These are phyloP conservation scores for Cavia aperea DNA, from an alignment of 2,113 vertebrate species.

Conservation along the genomic window DNA sequence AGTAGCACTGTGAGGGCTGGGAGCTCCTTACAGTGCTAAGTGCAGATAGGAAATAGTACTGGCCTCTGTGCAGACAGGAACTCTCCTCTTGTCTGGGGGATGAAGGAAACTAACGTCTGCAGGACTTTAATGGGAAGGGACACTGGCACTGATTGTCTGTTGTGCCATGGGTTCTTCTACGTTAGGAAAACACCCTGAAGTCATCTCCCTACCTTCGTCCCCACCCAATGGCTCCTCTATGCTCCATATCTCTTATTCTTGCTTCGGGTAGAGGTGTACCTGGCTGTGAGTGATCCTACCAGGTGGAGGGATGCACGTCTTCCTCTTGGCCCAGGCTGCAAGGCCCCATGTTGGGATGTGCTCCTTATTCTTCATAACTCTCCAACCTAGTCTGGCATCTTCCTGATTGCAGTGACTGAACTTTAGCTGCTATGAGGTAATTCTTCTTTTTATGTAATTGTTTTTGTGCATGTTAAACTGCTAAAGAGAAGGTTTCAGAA, in stretches of 20 bases:
- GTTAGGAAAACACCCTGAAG: background rate
- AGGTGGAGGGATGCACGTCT: background rate
- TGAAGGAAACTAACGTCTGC: background rate
- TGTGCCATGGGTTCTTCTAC: background rate
- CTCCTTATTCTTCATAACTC: background rate
- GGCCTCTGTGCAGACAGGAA: background rate
- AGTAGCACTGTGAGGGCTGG: too few relatives aligned
- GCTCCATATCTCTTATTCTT: background rate
- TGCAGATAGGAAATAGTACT: background rate
- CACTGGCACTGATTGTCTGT: background rate
- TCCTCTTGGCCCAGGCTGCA: background rate
- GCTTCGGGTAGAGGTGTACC: background rate
- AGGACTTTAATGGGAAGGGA: background rate
- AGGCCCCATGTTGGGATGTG: too few relatives aligned
- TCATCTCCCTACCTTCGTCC: background rate
- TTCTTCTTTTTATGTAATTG: background rate
- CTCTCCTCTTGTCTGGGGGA: background rate
- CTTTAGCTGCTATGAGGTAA: background rate
- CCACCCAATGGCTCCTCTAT: background rate
- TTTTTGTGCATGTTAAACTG: background rate
- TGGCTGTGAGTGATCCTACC: too few relatives aligned
- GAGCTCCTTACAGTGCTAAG: too few relatives aligned
- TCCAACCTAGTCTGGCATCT: background rate
- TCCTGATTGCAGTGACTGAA: background rate
- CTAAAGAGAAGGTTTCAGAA: background rate